Evolutionary conservation across 2,797 vertebrate genomes (phyloP).

Genomic region (Schizopygopsis pylzovi): DNA sequence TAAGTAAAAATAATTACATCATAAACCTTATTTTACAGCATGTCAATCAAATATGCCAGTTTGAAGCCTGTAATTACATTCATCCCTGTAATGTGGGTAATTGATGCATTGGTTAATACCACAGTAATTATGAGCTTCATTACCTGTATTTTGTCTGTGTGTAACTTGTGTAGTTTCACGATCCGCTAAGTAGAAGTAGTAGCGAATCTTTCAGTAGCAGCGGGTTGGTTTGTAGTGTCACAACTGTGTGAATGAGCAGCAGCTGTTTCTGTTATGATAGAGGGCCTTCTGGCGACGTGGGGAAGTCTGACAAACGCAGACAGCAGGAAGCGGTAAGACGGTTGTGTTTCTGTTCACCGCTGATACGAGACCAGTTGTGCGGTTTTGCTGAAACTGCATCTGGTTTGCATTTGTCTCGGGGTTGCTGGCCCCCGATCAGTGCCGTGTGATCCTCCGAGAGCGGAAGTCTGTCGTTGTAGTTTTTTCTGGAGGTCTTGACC

Average conservation of each 20-base stretch:
- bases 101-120: constrained; percentile 53
- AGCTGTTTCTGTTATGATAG: constrained; percentile 53
- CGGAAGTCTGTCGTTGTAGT: constrained; percentile 26
- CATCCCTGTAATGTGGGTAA: constrained; percentile 23
- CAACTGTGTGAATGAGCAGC: constrained; percentile 49
- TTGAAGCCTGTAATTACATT: constrained; percentile 57
- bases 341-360: constrained; percentile 44
- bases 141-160: constrained; percentile 39
- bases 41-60: constrained; percentile 48
- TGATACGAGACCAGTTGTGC: constrained; percentile 48
- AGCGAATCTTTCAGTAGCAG: constrained; percentile 2
- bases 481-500: constrained; percentile 29
- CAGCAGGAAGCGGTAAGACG: constrained; percentile 49
- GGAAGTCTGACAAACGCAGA: neutral
- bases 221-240: constrained; percentile 15
- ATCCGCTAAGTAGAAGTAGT: neutral
- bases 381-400: constrained; percentile 28
- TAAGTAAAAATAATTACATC: constrained; percentile 30
- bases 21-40: constrained; percentile 40
- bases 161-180: constrained; percentile 16
- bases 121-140: constrained; percentile 54
- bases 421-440: constrained; percentile 23
- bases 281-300: constrained; percentile 15
- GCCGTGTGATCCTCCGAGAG: neutral
- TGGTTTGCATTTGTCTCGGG: constrained; percentile 20